These are phyloP conservation scores for Erpobdella octoculata DNA, from an alignment of 2,888 invertebrate genomes.

Conservation along the genomic window DNA sequence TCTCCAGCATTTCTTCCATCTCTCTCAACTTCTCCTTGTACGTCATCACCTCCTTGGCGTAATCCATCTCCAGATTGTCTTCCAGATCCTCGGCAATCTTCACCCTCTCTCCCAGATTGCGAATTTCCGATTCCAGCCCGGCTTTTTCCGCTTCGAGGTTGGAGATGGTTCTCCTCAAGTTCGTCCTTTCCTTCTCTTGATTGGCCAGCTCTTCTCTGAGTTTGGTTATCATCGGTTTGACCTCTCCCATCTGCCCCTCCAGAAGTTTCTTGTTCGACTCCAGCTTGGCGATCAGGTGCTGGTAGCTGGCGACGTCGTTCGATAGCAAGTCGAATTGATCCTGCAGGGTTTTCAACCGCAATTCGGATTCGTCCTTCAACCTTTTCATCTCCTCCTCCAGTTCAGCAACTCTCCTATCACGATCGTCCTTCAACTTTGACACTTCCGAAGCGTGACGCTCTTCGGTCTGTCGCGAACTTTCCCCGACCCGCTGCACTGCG, in stretches of 20 bases:
- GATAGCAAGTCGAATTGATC: conserved; percentile 29
- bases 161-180: neutral
- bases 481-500: neutral
- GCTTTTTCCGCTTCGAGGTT: conserved; percentile 1
- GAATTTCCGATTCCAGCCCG: neutral
- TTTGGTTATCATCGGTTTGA: neutral
- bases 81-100: neutral
- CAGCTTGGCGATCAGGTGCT: conserved; percentile 25
- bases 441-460: neutral
- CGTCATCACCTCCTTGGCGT: neutral
- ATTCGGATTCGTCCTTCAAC: neutral
- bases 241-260: conserved; percentile 13
- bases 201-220: neutral
- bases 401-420: neutral
- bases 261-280: conserved; percentile 14
- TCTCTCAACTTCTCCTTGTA: conserved; percentile 3
- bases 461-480: neutral
- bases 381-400: neutral
- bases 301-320: conserved; percentile 28
- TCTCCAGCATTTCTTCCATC: neutral
- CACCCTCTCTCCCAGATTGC: neutral
- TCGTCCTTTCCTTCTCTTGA: neutral
- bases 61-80: neutral
- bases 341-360: conserved; percentile 2
- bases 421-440: neutral